Conservation (phyloP, 1,140 invertebrate species). For the Tyrophagus putrescentiae region DNA sequence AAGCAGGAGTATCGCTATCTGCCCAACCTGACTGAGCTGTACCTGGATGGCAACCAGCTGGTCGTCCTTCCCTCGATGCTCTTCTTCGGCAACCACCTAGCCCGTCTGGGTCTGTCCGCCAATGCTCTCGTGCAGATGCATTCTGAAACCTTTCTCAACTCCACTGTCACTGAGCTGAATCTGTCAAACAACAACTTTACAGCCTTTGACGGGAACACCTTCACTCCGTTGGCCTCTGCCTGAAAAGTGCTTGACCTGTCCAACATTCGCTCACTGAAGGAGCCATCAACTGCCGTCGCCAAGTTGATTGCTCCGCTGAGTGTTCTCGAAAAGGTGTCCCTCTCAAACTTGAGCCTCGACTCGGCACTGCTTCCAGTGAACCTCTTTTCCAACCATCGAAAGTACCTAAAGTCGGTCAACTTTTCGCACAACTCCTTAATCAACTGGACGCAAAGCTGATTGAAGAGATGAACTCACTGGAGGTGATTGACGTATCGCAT, state of each 20-base stretch:
- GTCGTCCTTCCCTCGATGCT: constrained; percentile 50
- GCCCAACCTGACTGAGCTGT: constrained; percentile 43
- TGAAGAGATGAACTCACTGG: constrained; percentile 32
- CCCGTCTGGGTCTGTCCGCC: constrained; percentile 43
- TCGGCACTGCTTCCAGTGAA: constrained; percentile 18
- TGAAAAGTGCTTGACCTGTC: constrained; percentile 47
- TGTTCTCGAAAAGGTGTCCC: constrained; percentile 40
- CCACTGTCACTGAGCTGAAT: constrained; percentile 46
- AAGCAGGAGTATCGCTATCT: constrained; percentile 35
- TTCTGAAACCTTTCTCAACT: constrained; percentile 49
- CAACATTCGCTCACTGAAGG: constrained; percentile 39
- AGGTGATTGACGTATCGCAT: constrained; percentile 15
- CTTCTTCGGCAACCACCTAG: constrained; percentile 43
- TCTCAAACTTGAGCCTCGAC: constrained; percentile 34
- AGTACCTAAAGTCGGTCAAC: constrained; percentile 26
- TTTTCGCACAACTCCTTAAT: constrained; percentile 37
- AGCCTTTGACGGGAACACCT: constrained; percentile 44
- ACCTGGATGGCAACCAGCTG: constrained; percentile 57
- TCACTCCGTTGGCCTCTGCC: constrained; percentile 44
- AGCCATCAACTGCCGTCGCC: constrained; percentile 35
- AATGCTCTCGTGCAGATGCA: constrained; percentile 52
- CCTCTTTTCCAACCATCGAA: constrained; percentile 24
- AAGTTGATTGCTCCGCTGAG: constrained; percentile 40
- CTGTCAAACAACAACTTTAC: constrained; percentile 55
- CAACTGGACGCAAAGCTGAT: constrained; percentile 42